Evolutionary conservation across 2,888 invertebrate genomes (phyloP), one percentile per base, ranked within the genome.

Genomic region (Steinernema hermaphroditum): DNA sequence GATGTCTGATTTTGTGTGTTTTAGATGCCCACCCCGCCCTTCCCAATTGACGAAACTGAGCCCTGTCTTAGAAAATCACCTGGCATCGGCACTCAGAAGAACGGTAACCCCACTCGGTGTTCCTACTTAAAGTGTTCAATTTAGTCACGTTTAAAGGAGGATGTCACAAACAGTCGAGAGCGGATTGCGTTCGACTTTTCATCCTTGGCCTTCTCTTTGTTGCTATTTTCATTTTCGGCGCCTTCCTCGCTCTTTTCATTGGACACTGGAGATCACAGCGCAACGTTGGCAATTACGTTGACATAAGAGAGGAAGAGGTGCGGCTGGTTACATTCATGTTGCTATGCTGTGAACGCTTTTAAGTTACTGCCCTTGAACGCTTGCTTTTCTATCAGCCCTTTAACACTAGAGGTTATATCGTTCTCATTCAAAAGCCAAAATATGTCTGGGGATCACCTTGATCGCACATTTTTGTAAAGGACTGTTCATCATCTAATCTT

Each of bases 181-280:
- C 73, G 92, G 90, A 88, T 91, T 91, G 79, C 41, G 75, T 77
- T 37, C 77, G 78, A n/a, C 75, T 75, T 69, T 79, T 78, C 54
- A 77, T 84, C 0, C 75, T 81, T n/a, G 75, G 81, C 37, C 73
- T 84, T 41, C 75, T 84, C 16, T 72, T 84, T 16, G 75, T 80
- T 29, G 79, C 81, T 24, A 75, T 84, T 2, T 83, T 84, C 68
- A 74, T 82, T 8, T 77, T 83, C 37, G 82, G 80, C 16, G 76
- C 82, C 54, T 74, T 81, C 32, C 75, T 81, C 49, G 82, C 82
- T 9, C 75, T 84, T 16, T 76, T 84, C 12, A 79, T 83, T 44
- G 83, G 83, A 9, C 82, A 84, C 37, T 82, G 80, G 80, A 76
- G 77, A 8, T 75, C 81, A n/a, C 77, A 81, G 19, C 78, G 77